Evolutionary conservation across 2,888 invertebrate species (phyloP), one percentile per base, ranked within the genome.

Genomic region (Crocallis elinguaria): DNA sequence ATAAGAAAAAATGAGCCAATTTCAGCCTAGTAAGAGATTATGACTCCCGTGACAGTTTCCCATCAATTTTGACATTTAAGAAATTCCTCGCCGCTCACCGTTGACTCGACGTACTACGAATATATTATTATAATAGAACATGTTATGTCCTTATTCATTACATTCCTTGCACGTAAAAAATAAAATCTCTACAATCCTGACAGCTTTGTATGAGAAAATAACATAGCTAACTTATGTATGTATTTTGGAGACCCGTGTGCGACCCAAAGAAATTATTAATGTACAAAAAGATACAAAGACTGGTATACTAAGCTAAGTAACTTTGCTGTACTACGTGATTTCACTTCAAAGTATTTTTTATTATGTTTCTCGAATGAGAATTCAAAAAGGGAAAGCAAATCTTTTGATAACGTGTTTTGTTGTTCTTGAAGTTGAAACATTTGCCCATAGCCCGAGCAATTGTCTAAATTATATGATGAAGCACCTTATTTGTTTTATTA

Each of bases 141-240:
- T 75, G 74, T 79, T 77, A 76, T 74, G 71, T 67, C 73, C 69
- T 73, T 76, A 79, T 74, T 78, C 80, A 79, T 85, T 79, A 81
- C 68, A 88, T 88, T 86, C 84, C 73, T 78, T 76, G 71, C 84
- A 85, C 84, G 86, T 85, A 87, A 84, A 86, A 85, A 84, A 84
- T 85, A 86, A 86, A 84, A 82, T 77, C 80, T 79, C 75, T 73
- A 32, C 73, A 80, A 79, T 72, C 78, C 73, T 83, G 84, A 84
- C 86, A 84, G 79, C 70, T 79, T 78, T 75, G 75, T 79, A 81
- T 76, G 75, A 77, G 73, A 80, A 80, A 84, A 81, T 79, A 82
- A 81, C 73, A 72, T 70, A 75, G 64, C 75, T 76, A 80, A 82
- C 71, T 81, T 83, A 79, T 83, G 77, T 77, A 75, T 71, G 78